phyloP scores from a whole-genome alignment of 2,888 invertebrate genomes.

The Leptinotarsa juncta region DNA sequence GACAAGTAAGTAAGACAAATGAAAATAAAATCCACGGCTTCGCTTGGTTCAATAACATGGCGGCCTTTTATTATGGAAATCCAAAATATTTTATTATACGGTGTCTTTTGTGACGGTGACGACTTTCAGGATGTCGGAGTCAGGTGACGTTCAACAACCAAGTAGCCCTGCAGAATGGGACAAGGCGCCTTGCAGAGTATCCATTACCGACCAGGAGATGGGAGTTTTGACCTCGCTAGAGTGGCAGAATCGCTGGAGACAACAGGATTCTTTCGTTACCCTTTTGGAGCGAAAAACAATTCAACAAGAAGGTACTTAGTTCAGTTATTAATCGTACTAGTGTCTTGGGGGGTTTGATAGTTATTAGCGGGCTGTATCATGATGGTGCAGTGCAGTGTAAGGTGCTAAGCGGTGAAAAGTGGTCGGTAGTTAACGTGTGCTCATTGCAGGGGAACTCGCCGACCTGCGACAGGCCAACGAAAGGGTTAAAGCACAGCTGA shows the following conservation, averaged over 20 bases:
- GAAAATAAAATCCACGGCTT: conserved; percentile 39
- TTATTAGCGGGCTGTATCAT: conserved; percentile 48
- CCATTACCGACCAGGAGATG: conserved; percentile 75
- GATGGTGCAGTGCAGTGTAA: conserved; percentile 55
- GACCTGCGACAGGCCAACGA: conserved; percentile 83
- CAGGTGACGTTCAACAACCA: conserved; percentile 58
- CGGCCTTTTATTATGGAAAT: conserved; percentile 41
- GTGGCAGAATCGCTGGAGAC: conserved; percentile 77
- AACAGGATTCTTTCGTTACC: conserved; percentile 82
- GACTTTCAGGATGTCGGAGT: conserved; percentile 60
- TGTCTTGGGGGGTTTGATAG: conserved; percentile 38
- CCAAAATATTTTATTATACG: conserved; percentile 6
- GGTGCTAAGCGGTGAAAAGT: conserved; percentile 46
- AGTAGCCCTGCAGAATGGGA: conserved; percentile 68
- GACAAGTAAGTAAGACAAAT: conserved; percentile 36
- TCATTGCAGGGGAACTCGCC: conserved; percentile 75
- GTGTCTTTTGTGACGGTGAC: conserved; percentile 33
- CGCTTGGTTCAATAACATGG: conserved; percentile 45
- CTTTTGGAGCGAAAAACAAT: conserved; percentile 79
- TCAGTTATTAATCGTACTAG: conserved; percentile 59
- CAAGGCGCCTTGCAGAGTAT: conserved; percentile 69
- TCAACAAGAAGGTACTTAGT: conserved; percentile 80
- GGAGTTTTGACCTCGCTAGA: conserved; percentile 74
- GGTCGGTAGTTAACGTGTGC: conserved; percentile 51
- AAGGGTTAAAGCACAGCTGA: conserved; percentile 82